These are phyloP conservation scores for Cettia cetti DNA, from an alignment of 2,113 vertebrate genomes.

Conservation along the genomic window DNA sequence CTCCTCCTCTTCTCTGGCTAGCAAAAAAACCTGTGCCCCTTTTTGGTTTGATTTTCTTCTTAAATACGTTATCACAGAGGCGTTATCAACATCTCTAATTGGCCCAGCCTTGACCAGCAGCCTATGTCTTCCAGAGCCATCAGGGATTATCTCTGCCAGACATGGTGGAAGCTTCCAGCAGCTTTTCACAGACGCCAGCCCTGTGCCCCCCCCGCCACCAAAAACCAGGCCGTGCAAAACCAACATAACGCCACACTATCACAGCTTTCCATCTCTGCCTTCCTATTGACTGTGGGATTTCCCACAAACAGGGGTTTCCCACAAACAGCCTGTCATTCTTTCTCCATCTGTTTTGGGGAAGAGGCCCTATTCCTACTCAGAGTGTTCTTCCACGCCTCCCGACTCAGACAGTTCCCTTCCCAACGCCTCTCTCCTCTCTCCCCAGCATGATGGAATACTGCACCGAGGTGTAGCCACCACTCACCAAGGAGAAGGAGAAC, in stretches of 20 bases:
- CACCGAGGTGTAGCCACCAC: conserved; percentile 7
- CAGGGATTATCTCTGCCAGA: not conserved
- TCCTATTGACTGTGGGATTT: accelerated
- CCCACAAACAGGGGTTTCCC: not conserved
- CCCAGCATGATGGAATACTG: not conserved
- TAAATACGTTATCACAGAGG: not conserved
- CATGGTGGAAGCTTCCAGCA: not conserved
- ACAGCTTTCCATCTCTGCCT: not conserved
- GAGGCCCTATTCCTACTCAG: not conserved
- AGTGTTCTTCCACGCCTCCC: not conserved
- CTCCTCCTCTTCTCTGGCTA: not conserved
- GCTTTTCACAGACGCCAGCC: not conserved
- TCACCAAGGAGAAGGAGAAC: not conserved
- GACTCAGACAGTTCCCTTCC: accelerated
- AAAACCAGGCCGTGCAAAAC: not conserved
- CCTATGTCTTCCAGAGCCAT: not conserved
- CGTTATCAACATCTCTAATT: accelerated
- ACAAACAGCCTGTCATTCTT: not conserved
- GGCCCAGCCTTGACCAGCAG: not conserved
- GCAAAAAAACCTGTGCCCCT: not conserved
- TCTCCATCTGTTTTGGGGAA: not conserved
- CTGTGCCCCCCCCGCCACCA: accelerated
- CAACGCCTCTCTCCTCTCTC: not conserved
- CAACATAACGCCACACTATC: not conserved
- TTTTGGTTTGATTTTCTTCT: not conserved